Evolutionary conservation across 1,140 invertebrate genomes (phyloP), one percentile per base, ranked within the genome.

Genomic region (Macrocentrus cingulum): DNA sequence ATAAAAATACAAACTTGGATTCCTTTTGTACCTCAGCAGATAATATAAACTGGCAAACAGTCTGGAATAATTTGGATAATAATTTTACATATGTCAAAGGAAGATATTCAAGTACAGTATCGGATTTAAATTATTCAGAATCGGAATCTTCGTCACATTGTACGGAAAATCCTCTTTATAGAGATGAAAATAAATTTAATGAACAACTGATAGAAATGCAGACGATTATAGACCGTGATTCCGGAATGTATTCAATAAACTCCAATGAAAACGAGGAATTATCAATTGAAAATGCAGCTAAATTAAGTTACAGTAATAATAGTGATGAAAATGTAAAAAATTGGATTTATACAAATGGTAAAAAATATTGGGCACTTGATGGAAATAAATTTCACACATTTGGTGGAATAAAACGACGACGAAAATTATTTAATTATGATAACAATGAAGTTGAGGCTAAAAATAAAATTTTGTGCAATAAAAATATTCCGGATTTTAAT

Each of bases 121-220:
- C 46, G 16, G n/a, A n/a, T n/a, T 2, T 13, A 25, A 15, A n/a
- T 15, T 34, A 36, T 25, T 13, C 8, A 18, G 6, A 13, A 15
- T 36, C 15, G 9, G 37, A 23, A 13, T 7, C 16, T 53, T 7
- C 3, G 6, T 22, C 19, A 41, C 18, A 19, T 18, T 37, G 22
- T 5, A 63, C 42, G 8, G 49, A 51, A 0, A 66, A 66, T 50
- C 62, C 66, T 0, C 19, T 67, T 1, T 67, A 57, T 20, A 44
- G 58, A 15, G 9, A 49, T 15, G n/a, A 60, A 8, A 23, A 60
- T 34, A 57, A 81, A 74, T 61, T 80, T 79, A 63, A 70, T 74
- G n/a, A n/a, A n/a, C 36, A 19, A 76, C 70, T 73, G 19, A 9
- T 29, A n/a, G 20, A 19, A 18, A 45, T 9, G 11, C 11, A 9